Evolutionary conservation across 2,888 invertebrate genomes (phyloP).

Genomic region (Saturnia pavonia): DNA sequence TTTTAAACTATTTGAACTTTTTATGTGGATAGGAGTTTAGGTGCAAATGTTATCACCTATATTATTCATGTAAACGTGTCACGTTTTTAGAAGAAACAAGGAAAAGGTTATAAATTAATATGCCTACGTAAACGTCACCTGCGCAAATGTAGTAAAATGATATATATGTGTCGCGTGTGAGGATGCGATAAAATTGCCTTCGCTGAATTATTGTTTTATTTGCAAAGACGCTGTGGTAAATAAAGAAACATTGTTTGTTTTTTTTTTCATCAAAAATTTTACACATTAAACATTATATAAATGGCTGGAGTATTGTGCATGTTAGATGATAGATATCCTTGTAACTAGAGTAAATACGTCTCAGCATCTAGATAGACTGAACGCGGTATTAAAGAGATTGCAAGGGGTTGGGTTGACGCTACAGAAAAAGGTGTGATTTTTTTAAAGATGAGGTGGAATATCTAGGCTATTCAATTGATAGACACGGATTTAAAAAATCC

Average conservation of each 20-base stretch:
- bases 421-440: too few species aligned
- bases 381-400: too few species aligned
- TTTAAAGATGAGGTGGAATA: too few species aligned
- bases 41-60: neutral
- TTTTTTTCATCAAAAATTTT: neutral
- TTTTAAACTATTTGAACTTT: too few species aligned
- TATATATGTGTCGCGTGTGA: neutral
- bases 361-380: too few species aligned
- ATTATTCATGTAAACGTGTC: constrained; percentile 1
- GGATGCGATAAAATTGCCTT: neutral
- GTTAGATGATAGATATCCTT: too few species aligned
- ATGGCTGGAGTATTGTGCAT: too few species aligned
- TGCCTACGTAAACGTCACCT: constrained; percentile 5
- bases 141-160: constrained; percentile 8
- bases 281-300: too few species aligned
- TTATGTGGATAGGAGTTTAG: neutral
- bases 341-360: too few species aligned
- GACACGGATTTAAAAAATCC: too few species aligned
- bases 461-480: too few species aligned
- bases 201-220: constrained; percentile 5
- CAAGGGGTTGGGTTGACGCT: too few species aligned
- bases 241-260: neutral
- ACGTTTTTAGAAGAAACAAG: constrained; percentile 5
- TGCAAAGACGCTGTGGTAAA: neutral
- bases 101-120: neutral